Percentiles rank a stretch among this genome's conserved stretches.
Conservation (phyloP, 1,140 invertebrate genomes). For the Odontomachus brunneus region DNA sequence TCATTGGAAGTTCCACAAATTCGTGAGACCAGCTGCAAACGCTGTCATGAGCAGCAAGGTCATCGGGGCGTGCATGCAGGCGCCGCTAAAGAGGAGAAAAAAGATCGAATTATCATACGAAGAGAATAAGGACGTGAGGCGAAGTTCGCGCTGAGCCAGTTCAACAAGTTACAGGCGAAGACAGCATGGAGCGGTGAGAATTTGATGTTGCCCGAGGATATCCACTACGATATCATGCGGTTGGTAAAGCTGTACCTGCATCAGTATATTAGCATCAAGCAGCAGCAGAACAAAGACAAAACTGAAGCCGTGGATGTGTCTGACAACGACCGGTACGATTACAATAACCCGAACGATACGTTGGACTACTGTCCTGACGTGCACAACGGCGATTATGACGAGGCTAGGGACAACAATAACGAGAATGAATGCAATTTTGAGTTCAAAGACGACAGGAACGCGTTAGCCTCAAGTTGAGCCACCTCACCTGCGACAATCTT, state of each 20-base stretch:
- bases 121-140: slow-evolving; percentile 18
- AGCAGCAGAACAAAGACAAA: too few species aligned
- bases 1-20: slow-evolving; percentile 88
- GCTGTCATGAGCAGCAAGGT: slow-evolving; percentile 37
- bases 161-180: slow-evolving; percentile 64
- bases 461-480: slow-evolving; percentile 77
- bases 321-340: slow-evolving; percentile 84
- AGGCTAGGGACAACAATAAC: slow-evolving; percentile 78
- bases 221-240: slow-evolving; percentile 68
- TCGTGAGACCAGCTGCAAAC: too few species aligned
- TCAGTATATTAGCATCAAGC: too few species aligned
- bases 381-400: too few species aligned
- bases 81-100: slow-evolving; percentile 71
- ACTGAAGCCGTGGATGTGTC: slow-evolving; percentile 51
- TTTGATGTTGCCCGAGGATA: slow-evolving; percentile 73
- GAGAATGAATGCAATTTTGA: slow-evolving; percentile 77
- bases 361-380: slow-evolving; percentile 84
- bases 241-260: too few species aligned
- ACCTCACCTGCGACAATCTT: slow-evolving; percentile 86
- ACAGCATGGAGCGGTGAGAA: slow-evolving; percentile 75
- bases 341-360: slow-evolving; percentile 86
- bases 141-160: slow-evolving; percentile 63
- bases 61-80: slow-evolving; percentile 64
- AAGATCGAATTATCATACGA: slow-evolving; percentile 68
- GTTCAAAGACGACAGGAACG: slow-evolving; percentile 81